Evolutionary conservation across 2,113 vertebrate genomes (phyloP).

Genomic region (Monarcha castaneiventris): DNA sequence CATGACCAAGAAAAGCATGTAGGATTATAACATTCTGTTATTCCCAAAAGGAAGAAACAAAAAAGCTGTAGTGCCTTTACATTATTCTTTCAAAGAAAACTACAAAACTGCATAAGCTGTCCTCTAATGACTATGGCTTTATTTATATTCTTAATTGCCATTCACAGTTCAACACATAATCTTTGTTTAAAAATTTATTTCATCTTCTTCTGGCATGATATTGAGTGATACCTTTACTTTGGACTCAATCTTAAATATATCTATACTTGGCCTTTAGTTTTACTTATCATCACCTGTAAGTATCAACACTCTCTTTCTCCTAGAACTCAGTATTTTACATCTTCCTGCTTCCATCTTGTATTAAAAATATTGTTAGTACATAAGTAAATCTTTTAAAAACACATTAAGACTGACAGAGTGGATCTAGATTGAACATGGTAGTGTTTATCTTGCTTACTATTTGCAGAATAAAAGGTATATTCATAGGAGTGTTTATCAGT

Average conservation of each 20-base stretch:
- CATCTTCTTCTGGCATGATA: background rate
- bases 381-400: background rate
- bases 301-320: background rate
- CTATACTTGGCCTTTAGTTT: background rate
- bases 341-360: background rate
- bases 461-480: background rate
- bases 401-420: background rate
- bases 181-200: background rate
- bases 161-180: background rate
- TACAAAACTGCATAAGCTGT: background rate
- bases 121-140: background rate
- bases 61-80: background rate
- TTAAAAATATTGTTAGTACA: background rate
- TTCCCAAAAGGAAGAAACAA: background rate
- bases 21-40: background rate
- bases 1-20: background rate
- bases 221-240: background rate
- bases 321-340: background rate
- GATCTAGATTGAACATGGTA: background rate
- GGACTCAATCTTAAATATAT: background rate
- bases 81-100: background rate
- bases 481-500: background rate
- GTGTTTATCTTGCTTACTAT: background rate
- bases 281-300: background rate
- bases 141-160: background rate